phyloP scores from a whole-genome alignment of 2,888 invertebrate species.

The Allacma fusca region DNA sequence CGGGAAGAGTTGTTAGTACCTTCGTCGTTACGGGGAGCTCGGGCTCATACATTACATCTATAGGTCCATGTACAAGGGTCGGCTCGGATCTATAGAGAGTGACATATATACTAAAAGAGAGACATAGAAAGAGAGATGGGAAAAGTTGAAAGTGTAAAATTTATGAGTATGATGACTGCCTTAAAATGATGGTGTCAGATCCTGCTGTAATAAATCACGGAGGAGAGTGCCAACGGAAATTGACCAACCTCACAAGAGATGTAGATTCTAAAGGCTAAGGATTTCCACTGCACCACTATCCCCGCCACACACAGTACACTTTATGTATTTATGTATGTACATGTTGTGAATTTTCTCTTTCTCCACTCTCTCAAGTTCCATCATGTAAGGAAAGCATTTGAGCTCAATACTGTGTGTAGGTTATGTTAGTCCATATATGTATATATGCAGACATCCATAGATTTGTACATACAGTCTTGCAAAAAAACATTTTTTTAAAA shows the following conservation, averaged over 20 bases:
- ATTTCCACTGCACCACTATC: neutral
- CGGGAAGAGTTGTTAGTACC: no score
- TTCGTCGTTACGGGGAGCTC: no score
- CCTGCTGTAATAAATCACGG: constrained; percentile 50
- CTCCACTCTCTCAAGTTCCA: neutral
- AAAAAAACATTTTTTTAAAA: no score
- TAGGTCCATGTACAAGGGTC: no score
- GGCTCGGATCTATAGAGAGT: no score
- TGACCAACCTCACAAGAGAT: constrained; percentile 40
- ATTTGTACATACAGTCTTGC: neutral
- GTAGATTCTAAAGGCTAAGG: constrained; percentile 23
- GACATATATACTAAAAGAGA: neutral
- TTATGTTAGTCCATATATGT: no score
- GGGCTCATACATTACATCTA: no score
- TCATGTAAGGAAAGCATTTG: neutral
- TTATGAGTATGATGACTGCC: constrained; percentile 51
- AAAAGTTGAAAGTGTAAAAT: constrained; percentile 45
- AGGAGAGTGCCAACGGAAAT: constrained; percentile 39
- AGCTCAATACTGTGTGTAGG: neutral
- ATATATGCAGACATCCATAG: no score
- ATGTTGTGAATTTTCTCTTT: neutral
- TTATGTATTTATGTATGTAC: neutral
- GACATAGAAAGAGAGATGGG: neutral
- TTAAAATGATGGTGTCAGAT: constrained; percentile 52
- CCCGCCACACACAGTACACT: neutral